A percentile compares a stretch with the other conserved stretches of the same genome.
These are phyloP conservation scores for Amphiprion ocellaris DNA, from an alignment of 2,113 vertebrate species.

Conservation along the genomic window DNA sequence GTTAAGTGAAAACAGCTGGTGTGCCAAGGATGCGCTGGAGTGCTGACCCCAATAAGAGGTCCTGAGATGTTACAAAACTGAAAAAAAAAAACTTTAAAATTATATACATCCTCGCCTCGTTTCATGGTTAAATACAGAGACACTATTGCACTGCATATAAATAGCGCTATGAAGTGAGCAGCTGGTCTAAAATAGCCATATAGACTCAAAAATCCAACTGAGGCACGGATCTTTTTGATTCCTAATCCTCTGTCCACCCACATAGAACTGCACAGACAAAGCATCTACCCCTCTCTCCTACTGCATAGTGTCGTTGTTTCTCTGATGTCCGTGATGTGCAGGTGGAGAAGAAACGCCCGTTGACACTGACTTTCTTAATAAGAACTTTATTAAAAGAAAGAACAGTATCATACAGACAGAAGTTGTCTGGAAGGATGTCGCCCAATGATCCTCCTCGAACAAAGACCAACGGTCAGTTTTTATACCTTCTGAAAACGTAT, in stretches of 20 bases:
- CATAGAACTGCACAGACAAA: constrained; percentile 19
- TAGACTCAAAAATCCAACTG: constrained; percentile 8
- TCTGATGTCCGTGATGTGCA: no score
- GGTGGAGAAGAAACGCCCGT: no score
- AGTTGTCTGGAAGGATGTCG: no score
- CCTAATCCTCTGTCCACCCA: constrained; percentile 35
- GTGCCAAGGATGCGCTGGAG: background rate
- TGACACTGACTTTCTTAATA: no score
- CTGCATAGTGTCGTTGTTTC: no score
- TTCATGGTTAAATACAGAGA: background rate
- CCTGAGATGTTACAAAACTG: background rate
- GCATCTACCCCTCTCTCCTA: constrained; percentile 26
- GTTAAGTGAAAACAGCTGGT: background rate
- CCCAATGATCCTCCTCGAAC: no score
- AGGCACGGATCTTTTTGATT: constrained; percentile 24
- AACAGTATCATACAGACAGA: no score
- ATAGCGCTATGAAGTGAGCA: constrained; percentile 4
- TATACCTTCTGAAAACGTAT: no score
- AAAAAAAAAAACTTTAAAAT: background rate
- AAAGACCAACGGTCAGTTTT: no score
- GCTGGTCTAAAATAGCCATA: background rate
- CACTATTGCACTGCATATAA: background rate
- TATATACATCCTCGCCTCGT: background rate
- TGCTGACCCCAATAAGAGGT: background rate
- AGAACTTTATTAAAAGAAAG: no score